Conservation (phyloP, 2,888 invertebrate genomes). For the Macrosiphum euphorbiae region DNA sequence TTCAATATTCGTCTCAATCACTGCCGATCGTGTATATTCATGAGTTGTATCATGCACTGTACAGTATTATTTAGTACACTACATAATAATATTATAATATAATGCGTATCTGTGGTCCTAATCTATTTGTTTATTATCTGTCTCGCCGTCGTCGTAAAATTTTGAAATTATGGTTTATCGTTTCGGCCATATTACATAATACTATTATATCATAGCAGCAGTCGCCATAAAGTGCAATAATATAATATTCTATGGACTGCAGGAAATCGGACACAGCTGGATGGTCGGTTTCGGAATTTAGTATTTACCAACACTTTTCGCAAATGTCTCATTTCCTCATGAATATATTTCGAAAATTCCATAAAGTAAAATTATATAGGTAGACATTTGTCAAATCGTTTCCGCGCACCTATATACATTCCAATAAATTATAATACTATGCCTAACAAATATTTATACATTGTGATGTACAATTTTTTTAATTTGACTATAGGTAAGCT, state of each 20-base stretch:
- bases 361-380: background rate
- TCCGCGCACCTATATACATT: background rate
- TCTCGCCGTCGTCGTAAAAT: background rate
- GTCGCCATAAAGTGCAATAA: background rate
- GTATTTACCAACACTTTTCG: background rate
- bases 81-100: no score
- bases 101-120: background rate
- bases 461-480: background rate
- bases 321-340: background rate
- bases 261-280: background rate
- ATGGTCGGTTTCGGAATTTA: background rate
- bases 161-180: background rate
- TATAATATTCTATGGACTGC: background rate
- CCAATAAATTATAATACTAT: background rate
- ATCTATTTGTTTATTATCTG: background rate
- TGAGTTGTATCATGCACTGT: no score
- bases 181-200: background rate
- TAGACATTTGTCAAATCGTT: no score
- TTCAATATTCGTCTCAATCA: background rate
- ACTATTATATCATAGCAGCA: background rate
- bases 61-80: no score
- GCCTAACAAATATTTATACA: background rate
- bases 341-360: background rate
- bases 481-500: background rate
- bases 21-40: background rate